Percentiles rank a stretch among this genome's conserved stretches.
phyloP scores from a whole-genome alignment of 2,888 invertebrate species.

The Physocephala rufipes region DNA sequence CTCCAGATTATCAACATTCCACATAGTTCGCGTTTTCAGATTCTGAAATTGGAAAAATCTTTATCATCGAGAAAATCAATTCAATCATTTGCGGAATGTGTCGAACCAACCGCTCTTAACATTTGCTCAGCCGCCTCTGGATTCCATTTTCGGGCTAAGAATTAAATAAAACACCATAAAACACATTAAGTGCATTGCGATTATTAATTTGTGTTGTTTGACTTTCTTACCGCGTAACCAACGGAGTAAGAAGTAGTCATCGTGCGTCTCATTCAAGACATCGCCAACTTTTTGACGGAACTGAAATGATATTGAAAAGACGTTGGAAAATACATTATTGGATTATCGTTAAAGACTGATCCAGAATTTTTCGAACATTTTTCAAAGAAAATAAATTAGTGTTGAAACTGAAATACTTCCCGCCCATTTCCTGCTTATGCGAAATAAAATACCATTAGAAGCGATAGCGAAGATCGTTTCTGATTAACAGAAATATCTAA shows the following conservation, averaged over 20 bases:
- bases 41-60: conserved; percentile 47
- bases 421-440: too few species aligned
- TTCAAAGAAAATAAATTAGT: too few species aligned
- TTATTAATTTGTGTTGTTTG: neutral
- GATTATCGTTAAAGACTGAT: too few species aligned
- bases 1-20: conserved; percentile 77
- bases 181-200: neutral
- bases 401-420: too few species aligned
- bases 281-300: conserved; percentile 78
- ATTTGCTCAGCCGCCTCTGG: conserved; percentile 89
- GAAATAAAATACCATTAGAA: too few species aligned
- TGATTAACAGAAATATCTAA: too few species aligned
- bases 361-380: too few species aligned
- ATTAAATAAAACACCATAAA: conserved; percentile 1
- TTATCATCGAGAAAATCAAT: too few species aligned
- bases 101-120: conserved; percentile 80
- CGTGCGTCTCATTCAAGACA: conserved; percentile 75
- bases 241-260: conserved; percentile 80
- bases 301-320: conserved; percentile 67
- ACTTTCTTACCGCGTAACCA: conserved; percentile 80
- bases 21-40: conserved; percentile 65
- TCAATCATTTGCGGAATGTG: too few species aligned
- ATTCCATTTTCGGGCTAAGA: conserved; percentile 82
- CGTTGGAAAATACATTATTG: too few species aligned
- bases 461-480: too few species aligned